phyloP scores from a whole-genome alignment of 2,888 invertebrate genomes.

The Andrena fulva region DNA sequence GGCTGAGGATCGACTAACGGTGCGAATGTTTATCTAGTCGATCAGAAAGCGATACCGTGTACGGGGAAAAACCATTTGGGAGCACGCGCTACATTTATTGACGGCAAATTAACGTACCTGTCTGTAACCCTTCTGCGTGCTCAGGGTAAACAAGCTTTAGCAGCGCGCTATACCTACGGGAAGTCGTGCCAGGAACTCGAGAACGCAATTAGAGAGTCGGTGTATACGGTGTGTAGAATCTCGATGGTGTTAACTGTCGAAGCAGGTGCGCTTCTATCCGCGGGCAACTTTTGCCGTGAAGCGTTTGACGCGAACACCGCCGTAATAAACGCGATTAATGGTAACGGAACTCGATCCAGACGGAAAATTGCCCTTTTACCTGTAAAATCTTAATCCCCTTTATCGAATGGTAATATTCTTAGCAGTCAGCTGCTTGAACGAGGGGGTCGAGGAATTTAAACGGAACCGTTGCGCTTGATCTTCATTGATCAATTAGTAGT shows the following conservation, averaged over 20 bases:
- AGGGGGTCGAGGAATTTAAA: not conserved
- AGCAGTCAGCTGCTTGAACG: not conserved
- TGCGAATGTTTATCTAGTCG: conserved; percentile 60
- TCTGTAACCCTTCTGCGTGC: conserved; percentile 55
- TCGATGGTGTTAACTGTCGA: conserved; percentile 71
- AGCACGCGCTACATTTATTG: conserved; percentile 67
- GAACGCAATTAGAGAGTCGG: conserved; percentile 77
- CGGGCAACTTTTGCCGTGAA: conserved; percentile 40
- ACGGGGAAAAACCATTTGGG: conserved; percentile 57
- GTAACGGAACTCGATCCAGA: conserved; percentile 32
- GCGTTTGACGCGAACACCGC: conserved; percentile 48
- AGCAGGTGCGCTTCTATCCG: conserved; percentile 75
- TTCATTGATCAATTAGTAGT: not conserved
- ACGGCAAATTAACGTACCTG: conserved; percentile 55
- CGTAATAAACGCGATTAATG: conserved; percentile 45
- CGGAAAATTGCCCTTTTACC: not conserved
- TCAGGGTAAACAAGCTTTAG: conserved; percentile 68
- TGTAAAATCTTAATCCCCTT: conserved; percentile 31
- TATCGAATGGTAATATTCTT: not conserved
- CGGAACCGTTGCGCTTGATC: conserved; percentile 9
- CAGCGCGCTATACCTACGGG: conserved; percentile 64
- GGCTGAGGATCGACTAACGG: conserved; percentile 22
- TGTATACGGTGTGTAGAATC: conserved; percentile 67
- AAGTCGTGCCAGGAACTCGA: conserved; percentile 72
- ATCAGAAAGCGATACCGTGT: conserved; percentile 55